A percentile compares a stretch with the other conserved stretches of the same genome.
These are phyloP conservation scores for Gari tellinella DNA, from an alignment of 2,888 invertebrate genomes.

Conservation along the genomic window DNA sequence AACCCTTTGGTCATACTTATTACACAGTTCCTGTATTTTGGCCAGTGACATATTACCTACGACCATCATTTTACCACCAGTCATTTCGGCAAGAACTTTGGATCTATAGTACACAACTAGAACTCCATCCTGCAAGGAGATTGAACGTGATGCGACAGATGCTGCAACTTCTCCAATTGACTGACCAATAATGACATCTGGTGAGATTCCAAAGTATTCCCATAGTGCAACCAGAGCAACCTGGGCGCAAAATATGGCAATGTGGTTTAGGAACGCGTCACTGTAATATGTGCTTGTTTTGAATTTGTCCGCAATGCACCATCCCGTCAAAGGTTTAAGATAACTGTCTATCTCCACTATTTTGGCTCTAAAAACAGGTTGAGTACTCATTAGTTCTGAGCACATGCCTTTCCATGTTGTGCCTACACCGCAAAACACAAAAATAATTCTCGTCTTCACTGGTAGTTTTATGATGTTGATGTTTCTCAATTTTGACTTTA, in stretches of 20 bases:
- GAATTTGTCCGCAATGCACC: slow-evolving; percentile 58
- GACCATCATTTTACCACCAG: slow-evolving; percentile 60
- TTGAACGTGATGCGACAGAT: slow-evolving; percentile 48
- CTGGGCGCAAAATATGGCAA: slow-evolving; percentile 63
- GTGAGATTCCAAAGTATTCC: slow-evolving; percentile 52
- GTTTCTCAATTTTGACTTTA: not conserved
- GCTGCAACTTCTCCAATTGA: slow-evolving; percentile 71
- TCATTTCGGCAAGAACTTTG: slow-evolving; percentile 33
- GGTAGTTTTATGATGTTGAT: slow-evolving; percentile 23
- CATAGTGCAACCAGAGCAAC: slow-evolving; percentile 48
- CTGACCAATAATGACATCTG: slow-evolving; percentile 62
- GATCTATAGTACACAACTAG: slow-evolving; percentile 60
- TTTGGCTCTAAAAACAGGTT: slow-evolving; percentile 50
- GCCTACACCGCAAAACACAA: slow-evolving; percentile 77
- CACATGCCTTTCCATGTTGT: slow-evolving; percentile 77
- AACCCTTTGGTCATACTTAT: slow-evolving; percentile 14
- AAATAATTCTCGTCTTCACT: slow-evolving; percentile 45
- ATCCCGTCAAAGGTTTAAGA: slow-evolving; percentile 42
- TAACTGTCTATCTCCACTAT: slow-evolving; percentile 58
- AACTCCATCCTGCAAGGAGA: slow-evolving; percentile 56
- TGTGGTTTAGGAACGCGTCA: slow-evolving; percentile 14
- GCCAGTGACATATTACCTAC: slow-evolving; percentile 35
- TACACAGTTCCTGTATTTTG: slow-evolving; percentile 33
- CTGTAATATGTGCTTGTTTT: slow-evolving; percentile 1
- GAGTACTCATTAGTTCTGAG: slow-evolving; percentile 52